Evolutionary conservation across 2,797 vertebrate genomes (phyloP), one percentile per base, ranked within the genome.

Genomic region (Peromyscus melanophrys): DNA sequence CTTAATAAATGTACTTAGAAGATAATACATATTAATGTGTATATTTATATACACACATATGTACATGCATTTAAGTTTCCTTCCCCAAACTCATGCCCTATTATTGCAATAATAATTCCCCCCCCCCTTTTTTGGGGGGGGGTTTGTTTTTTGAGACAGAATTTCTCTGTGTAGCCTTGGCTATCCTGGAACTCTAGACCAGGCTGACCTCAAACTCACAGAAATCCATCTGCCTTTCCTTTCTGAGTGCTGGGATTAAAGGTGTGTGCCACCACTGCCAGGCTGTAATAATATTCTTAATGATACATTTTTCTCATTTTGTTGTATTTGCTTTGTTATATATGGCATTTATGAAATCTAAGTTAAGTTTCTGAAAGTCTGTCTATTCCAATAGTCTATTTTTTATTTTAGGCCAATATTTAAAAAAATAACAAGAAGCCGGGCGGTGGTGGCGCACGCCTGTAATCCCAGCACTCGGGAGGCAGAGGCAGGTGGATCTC

Each of bases 281-380:
- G 46, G 40, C 46, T 29, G 71, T 43, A 71, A 5, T 84, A 46
- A 43, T 78, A 63, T 1, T 80, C 76, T 87, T 71, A 69, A 81
- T 82, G 27, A 75, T 25, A 43, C 0, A 37, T 93, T 88, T 96
- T 76, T 55, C 63, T 96, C 6, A 63, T 19, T 77, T 78, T 25
- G 6, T 86, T 97, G 25, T 82, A 4, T 92, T 85, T 94, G 27
- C 9, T 86, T 93, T 86, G 13, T 93, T 90, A 65, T 16, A 16
- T 83, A 29, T 93, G 49, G 52, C 29, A 75, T 92, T 81, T 95
- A 37, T n/a, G 52, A 92, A 84, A 67, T 92, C 6, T 77, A 55
- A 57, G 2, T 11, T 92, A 65, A 86, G 12, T 92, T 97, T 96
- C 75, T 94, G 6, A 16, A 88, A 89, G 49, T 37, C 29, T 92